Evolutionary conservation across 2,888 invertebrate genomes (phyloP), one percentile per base, ranked within the genome.

Genomic region (Aquatica leii): DNA sequence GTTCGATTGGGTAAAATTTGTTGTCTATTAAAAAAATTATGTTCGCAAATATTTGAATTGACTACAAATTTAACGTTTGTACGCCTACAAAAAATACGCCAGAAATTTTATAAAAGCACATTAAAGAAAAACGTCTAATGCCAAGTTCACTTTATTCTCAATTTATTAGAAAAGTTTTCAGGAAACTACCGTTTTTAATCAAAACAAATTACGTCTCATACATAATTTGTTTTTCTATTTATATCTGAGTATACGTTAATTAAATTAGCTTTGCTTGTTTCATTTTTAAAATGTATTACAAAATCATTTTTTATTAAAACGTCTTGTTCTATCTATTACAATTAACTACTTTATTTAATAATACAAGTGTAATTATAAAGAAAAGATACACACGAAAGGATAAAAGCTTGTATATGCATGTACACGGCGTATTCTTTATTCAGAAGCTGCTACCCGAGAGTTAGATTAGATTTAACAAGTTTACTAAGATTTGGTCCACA

Each of bases 381-480:
- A 24, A 24, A 24, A 24, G 6, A 24, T 24, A 24, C 24, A 4
- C 20, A 18, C 46, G 11, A 31, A 11, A 12, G 24, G 12, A 6
- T 50, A 50, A 12, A 24, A 50, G 12, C 14, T 50, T n/a, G n/a
- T 15, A 21, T 48, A 18, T 37, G 34, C 48, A 48, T 49, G 35
- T 31, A 43, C 12, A 49, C 20, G 17, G 21, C 46, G 61, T 55
- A 65, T 70, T 70, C 66, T 68, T 70, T 71, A 74, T 74, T 72
- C 74, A 68, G 69, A 61, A 59, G 65, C 67, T 68, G 65, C 65
- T 66, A 68, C 69, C 58, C 46, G 46, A 46, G 67, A 66, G 70
- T 69, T 70, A 71, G 74, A 74, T 74, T 73, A 74, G 70, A 74
- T 73, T 74, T 74, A 73, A 73, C 73, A 74, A 73, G 73, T 73